Evolutionary conservation across 2,797 vertebrate genomes (phyloP).

Genomic region (Fundulus diaphanus): DNA sequence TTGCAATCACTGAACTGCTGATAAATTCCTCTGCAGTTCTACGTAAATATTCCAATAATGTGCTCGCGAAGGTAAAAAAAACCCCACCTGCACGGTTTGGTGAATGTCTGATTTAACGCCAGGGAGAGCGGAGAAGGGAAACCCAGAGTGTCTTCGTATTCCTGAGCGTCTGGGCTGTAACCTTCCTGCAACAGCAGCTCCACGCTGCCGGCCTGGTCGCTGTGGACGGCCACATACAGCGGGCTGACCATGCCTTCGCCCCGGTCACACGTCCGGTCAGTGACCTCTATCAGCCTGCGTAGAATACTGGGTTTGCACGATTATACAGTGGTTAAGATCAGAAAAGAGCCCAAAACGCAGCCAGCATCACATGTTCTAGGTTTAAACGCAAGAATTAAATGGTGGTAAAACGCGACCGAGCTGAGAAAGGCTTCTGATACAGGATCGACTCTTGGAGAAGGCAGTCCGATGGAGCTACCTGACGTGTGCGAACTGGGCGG

Average conservation of each 20-base stretch:
- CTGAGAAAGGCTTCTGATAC: not conserved
- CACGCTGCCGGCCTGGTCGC: conserved; percentile 63
- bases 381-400: not conserved
- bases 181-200: conserved; percentile 82
- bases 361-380: not conserved
- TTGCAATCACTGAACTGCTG: no score
- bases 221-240: conserved; percentile 84
- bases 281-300: conserved; percentile 83
- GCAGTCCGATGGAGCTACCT: conserved; percentile 71
- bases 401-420: not conserved
- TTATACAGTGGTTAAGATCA: not conserved
- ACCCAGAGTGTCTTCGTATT: conserved; percentile 65
- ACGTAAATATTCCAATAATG: not conserved
- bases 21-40: no score
- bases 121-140: conserved; percentile 54
- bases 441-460: not conserved
- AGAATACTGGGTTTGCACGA: conserved; percentile 80
- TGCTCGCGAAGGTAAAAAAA: not conserved
- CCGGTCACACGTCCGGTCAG: conserved; percentile 82
- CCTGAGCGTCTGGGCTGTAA: conserved; percentile 90
- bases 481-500: conserved; percentile 88
- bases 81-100: conserved; percentile 41
- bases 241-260: conserved; percentile 88
- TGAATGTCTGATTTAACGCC: conserved; percentile 16
- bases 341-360: not conserved